These are phyloP conservation scores for Cremastobaeus sp. DNA, from an alignment of 2,888 invertebrate genomes.

Conservation along the genomic window DNA sequence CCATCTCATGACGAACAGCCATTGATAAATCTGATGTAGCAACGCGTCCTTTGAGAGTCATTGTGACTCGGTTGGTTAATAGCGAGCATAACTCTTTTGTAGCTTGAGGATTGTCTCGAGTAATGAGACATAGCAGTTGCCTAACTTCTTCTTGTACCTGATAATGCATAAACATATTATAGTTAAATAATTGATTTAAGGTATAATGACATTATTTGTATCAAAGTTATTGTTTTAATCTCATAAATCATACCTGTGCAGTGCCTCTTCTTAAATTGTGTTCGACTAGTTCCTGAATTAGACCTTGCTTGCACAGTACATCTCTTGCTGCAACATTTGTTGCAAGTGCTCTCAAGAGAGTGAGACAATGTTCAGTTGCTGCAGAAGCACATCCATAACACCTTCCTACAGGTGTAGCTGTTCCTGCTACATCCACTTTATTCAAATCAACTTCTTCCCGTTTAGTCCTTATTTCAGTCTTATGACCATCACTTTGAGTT, in stretches of 20 bases:
- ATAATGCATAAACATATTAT: not conserved
- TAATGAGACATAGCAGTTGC: constrained; percentile 91
- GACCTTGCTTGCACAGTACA: constrained; percentile 88
- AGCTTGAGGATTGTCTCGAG: constrained; percentile 89
- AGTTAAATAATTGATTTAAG: too few relatives aligned
- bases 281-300: constrained; percentile 93
- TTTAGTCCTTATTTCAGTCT: constrained; percentile 11
- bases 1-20: constrained; percentile 82
- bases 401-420: constrained; percentile 80
- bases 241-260: constrained; percentile 79
- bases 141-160: constrained; percentile 93
- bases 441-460: constrained; percentile 33
- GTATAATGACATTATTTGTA: too few relatives aligned
- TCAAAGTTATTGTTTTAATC: constrained; percentile 3
- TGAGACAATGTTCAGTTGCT: constrained; percentile 95
- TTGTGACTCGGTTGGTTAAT: constrained; percentile 90
- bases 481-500: constrained; percentile 84
- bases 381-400: constrained; percentile 94
- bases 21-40: constrained; percentile 86
- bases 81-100: constrained; percentile 91
- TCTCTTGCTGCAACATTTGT: constrained; percentile 87
- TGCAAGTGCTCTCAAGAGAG: constrained; percentile 92
- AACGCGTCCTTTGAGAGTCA: constrained; percentile 87
- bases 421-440: constrained; percentile 66
- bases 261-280: constrained; percentile 93